Evolutionary conservation across 37 sponge, comb jelly and placozoan species (phyloP).

Genomic region (Dysidea cf. avara): DNA sequence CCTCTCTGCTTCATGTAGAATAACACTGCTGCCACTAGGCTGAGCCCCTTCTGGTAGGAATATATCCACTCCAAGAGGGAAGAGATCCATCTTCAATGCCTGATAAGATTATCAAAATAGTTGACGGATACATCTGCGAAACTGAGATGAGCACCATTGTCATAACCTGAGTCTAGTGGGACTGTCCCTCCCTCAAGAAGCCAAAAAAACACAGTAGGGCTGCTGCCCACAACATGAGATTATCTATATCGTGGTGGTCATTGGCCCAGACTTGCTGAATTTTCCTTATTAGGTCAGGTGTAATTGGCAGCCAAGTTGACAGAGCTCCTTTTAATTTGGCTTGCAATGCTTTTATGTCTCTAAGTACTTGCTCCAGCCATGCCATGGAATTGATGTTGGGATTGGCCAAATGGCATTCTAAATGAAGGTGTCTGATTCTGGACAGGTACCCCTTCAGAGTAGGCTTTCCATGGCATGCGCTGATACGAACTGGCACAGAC

Average conservation of each 20-base stretch:
- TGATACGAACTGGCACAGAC: too few species aligned
- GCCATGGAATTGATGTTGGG: too few species aligned
- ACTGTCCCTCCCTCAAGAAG: background rate
- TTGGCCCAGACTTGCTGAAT: background rate
- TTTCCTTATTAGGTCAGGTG: background rate
- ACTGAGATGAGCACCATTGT: background rate
- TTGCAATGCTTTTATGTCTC: background rate
- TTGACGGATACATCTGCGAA: background rate
- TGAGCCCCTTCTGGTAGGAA: too few species aligned
- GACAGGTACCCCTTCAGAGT: too few species aligned
- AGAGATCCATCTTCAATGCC: background rate
- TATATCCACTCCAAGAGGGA: too few species aligned
- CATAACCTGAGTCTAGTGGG: background rate
- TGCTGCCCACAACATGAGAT: background rate
- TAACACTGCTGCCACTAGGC: too few species aligned
- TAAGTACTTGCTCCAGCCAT: too few species aligned
- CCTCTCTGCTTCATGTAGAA: background rate
- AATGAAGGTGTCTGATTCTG: too few species aligned
- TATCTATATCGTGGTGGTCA: background rate
- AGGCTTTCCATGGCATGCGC: too few species aligned
- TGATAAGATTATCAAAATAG: background rate
- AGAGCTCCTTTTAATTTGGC: background rate
- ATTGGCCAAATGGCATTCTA: too few species aligned
- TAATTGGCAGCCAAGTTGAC: background rate
- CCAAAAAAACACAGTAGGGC: background rate